Evolutionary conservation across 2,113 vertebrate species (phyloP).

Genomic region (Diadophis punctatus): DNA sequence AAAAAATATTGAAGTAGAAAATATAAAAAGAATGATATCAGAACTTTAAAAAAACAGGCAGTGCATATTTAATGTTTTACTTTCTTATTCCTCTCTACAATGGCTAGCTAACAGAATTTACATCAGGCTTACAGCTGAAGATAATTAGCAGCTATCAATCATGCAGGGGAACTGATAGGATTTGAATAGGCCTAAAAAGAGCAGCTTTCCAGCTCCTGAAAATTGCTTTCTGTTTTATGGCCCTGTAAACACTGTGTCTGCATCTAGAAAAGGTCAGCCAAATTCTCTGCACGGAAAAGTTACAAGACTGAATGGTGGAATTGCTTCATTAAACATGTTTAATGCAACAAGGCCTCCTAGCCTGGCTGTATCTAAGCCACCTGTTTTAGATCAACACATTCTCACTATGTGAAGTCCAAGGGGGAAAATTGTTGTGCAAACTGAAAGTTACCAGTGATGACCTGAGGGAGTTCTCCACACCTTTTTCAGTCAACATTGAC

Average conservation of each 20-base stretch:
- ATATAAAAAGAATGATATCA: not conserved
- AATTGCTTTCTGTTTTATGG: not conserved
- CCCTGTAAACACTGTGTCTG: not conserved
- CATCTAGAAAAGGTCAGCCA: not conserved
- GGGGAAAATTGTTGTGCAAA: not conserved
- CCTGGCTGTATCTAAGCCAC: not conserved
- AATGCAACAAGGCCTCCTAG: not conserved
- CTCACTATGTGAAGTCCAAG: not conserved
- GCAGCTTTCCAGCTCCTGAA: not conserved
- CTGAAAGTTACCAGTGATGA: not conserved
- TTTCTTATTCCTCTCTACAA: not conserved
- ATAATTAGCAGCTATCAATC: not conserved
- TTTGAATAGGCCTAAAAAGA: not conserved
- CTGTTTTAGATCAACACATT: not conserved
- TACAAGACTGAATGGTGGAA: not conserved
- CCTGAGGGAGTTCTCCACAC: not conserved
- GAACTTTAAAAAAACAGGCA: not conserved
- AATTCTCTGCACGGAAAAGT: not conserved
- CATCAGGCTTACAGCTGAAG: not conserved
- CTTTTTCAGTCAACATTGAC: not conserved
- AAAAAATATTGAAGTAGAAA: not conserved
- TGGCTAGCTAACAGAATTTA: not conserved
- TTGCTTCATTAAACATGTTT: conserved; percentile 16
- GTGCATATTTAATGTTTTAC: not conserved
- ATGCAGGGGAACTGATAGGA: not conserved